Base-by-base conservation (phyloP, 2,113 vertebrate genomes). In the Spermophilus dauricus region DNA sequence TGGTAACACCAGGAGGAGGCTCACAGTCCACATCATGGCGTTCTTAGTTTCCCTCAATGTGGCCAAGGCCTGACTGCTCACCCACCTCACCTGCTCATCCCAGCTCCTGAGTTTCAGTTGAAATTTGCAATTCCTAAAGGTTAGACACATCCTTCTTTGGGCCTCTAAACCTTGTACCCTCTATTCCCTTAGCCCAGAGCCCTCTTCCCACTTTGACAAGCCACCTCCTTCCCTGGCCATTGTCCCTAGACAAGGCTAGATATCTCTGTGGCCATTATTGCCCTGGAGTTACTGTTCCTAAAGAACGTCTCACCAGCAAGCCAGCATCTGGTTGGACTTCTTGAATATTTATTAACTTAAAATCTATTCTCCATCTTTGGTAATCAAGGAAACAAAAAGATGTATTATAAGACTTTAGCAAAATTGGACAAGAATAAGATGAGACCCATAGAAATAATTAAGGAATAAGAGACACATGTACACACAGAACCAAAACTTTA, bases 351-450 rank as follows among this genome's bases (percentile, higher is more conserved):
- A 91, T 75, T 89, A 26, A 87, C 45, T 81, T 90, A 83, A 67
- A 69, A 65, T 93, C 17, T 85, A 42, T 87, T 75, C 72, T 96
- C 42, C 80, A 8, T 94, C 67, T 91, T 91, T 97, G 48, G 81
- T 32, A 75, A 63, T 78, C 22, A 78, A 75, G 39, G 16, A 80
- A 85, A 77, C 53, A 77, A 69, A 81, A 93, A 81, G 2, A 20
- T 53, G 12, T 81, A 63, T 80, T 67, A 1, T 14, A 75, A 56
- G 37, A 67, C 18, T 69, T 34, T 39, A 65, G 58, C 45, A 73
- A 77, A 90, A 53, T 53, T 70, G 69, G 67, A 39, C 81, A 92
- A 95, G 39, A 83, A 10, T 73, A n/a, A 42, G 51, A n/a, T 87
- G 58, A 94, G 16, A 70, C 42, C 39, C 78, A 12, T 56, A 86